Percentiles rank a stretch among this genome's conserved stretches.
Conservation (phyloP, 1,140 invertebrate genomes). For the Drosophila biarmipes region DNA sequence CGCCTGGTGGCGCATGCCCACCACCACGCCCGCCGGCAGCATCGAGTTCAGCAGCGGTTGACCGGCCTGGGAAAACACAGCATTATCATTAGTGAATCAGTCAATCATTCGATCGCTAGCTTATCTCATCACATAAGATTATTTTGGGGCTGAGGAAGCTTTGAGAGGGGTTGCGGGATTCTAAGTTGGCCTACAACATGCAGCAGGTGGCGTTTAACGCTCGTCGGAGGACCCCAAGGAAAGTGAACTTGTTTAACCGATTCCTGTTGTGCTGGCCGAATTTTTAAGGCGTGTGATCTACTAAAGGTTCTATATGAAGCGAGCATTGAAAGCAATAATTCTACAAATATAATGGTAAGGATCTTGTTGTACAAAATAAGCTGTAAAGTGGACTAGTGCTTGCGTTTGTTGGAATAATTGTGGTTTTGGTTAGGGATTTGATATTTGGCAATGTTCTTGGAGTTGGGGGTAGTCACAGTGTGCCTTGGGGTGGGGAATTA, state of each 20-base stretch:
- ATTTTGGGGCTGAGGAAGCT: slow-evolving; percentile 29
- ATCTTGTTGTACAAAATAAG: neutral
- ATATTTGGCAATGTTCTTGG: neutral
- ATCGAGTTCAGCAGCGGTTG: slow-evolving; percentile 85
- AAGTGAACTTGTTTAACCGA: neutral
- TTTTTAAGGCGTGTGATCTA: slow-evolving; percentile 5
- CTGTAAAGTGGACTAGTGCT: neutral
- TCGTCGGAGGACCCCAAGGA: slow-evolving; percentile 2
- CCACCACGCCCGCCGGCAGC: slow-evolving; percentile 91
- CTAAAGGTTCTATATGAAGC: slow-evolving; percentile 26
- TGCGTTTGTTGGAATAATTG: neutral
- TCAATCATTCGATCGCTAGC: slow-evolving; percentile 4
- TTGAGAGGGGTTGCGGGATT: slow-evolving; percentile 7
- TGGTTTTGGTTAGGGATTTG: neutral
- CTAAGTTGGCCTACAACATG: slow-evolving; percentile 61
- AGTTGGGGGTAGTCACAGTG: no score
- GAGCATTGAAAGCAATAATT: slow-evolving; percentile 23
- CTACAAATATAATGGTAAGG: slow-evolving; percentile 13
- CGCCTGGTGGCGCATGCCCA: slow-evolving; percentile 90
- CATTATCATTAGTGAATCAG: slow-evolving; percentile 10
- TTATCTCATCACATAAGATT: slow-evolving; percentile 26
- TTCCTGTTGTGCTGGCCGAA: slow-evolving; percentile 4
- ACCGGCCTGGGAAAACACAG: slow-evolving; percentile 60
- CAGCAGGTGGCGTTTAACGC: slow-evolving; percentile 29
- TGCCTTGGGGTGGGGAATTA: no score